These are phyloP conservation scores for Dolichallabes microphthalmus DNA, from an alignment of 2,113 vertebrate genomes.

Conservation along the genomic window DNA sequence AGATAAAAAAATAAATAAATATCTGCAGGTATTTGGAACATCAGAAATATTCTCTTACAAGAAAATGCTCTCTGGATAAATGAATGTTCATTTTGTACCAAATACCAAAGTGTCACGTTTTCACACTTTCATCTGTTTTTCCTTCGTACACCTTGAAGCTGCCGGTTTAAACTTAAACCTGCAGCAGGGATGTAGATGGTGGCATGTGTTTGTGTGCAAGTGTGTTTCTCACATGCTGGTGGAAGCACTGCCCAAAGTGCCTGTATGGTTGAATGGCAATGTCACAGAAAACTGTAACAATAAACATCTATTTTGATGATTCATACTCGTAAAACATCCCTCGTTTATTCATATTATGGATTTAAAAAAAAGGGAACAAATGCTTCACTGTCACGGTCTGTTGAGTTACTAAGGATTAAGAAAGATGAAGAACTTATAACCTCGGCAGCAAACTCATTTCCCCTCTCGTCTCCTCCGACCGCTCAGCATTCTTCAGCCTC, in stretches of 20 bases:
- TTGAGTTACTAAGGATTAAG: no score
- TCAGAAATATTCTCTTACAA: neutral
- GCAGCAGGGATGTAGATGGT: slow-evolving; percentile 67
- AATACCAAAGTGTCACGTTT: slow-evolving; percentile 34
- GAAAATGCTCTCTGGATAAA: neutral
- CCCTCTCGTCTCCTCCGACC: no score
- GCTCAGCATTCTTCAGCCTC: no score
- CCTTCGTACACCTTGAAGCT: slow-evolving; percentile 59
- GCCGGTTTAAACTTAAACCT: slow-evolving; percentile 77
- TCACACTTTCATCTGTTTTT: slow-evolving; percentile 23
- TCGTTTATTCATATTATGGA: no score
- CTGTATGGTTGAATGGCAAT: slow-evolving; percentile 64
- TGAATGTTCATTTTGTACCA: slow-evolving; percentile 16
- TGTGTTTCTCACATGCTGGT: slow-evolving; percentile 56
- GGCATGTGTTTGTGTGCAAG: slow-evolving; percentile 54
- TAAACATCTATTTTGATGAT: slow-evolving; percentile 80
- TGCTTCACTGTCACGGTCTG: no score
- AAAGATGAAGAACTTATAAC: no score
- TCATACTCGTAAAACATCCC: neutral
- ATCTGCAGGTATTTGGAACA: neutral
- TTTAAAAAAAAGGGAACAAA: no score
- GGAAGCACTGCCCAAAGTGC: slow-evolving; percentile 61
- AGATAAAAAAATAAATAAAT: neutral
- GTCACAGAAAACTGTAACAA: slow-evolving; percentile 69
- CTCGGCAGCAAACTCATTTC: no score